Base-by-base conservation (phyloP, 2,888 invertebrate genomes). In the Petrolisthes manimaculis region DNA sequence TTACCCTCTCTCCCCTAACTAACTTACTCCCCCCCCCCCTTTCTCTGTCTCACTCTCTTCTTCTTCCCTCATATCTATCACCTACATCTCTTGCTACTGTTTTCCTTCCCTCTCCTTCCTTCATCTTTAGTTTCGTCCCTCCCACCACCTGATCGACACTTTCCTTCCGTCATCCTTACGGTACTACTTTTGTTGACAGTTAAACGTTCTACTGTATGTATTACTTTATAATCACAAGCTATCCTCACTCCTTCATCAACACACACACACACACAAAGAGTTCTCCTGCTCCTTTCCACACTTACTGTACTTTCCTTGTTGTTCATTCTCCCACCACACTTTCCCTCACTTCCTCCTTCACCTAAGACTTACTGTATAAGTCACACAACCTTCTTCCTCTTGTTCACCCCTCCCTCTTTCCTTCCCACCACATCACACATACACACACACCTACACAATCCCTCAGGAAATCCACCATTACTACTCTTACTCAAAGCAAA, bases 381-480 rank as follows among this genome's bases (percentile, higher is more conserved):
- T 37, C 37, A 37, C 67, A 12, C 12, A 12, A 67, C 67, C n/a
- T n/a, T n/a, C 12, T 14, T 67, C n/a, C 14, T 67, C 78, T 78
- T 37, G 78, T 18, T 18, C 37, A 51, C 24, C 78, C 21, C 24
- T 51, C 37, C 37, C 37, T 51, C 78, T 51, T 78, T 37, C 24
- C 24, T 21, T 78, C 24, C 51, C 51, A 24, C 24, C 18, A 24
- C 78, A 21, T 21, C 51, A 51, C 78, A 78, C 24, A 77, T 4
- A 78, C 78, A 78, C 78, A 78, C 78, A 78, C 51, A 78, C 78
- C 21, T 51, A 78, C 78, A 78, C 14, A 83, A 24, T 37, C 71
- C 18, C 37, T 37, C 37, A 37, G 37, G 37, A 37, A 37, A 37
- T 37, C 37, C 37, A 37, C 37, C 37, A 37, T 37, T 37, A 37